A percentile compares a stretch with the other conserved stretches of the same genome.
Evolutionary conservation across 1,140 invertebrate genomes (phyloP).

Genomic region (Zaprionus lachaisei): DNA sequence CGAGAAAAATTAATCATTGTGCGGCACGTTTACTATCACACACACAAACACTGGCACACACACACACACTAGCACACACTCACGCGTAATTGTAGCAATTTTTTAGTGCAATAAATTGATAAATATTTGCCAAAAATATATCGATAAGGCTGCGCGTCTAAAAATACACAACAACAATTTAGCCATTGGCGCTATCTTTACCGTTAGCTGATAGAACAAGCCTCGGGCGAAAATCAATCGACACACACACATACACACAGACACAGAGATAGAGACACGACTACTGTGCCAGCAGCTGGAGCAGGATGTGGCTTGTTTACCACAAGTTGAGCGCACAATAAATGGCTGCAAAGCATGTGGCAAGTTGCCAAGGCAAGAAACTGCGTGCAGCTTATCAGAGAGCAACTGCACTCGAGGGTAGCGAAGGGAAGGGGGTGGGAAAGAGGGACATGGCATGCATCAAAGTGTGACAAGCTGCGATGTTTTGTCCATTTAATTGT

Average conservation of each 20-base stretch:
- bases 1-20: conserved; percentile 72
- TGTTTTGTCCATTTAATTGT: conserved; percentile 6
- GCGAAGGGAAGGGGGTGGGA: neutral
- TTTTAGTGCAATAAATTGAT: conserved; percentile 79
- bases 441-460: conserved; percentile 29
- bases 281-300: conserved; percentile 4
- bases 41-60: conserved; percentile 26
- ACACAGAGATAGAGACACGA: neutral
- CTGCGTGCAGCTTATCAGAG: neutral
- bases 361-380: conserved; percentile 14
- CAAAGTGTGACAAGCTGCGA: conserved; percentile 1
- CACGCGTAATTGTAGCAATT: conserved; percentile 72
- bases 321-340: conserved; percentile 12
- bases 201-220: conserved; percentile 16
- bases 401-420: neutral
- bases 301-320: conserved; percentile 38
- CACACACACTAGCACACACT: conserved; percentile 26
- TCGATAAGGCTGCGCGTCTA: conserved; percentile 52
- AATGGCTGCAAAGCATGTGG: conserved; percentile 13
- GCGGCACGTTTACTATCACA: conserved; percentile 64
- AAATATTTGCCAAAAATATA: conserved; percentile 77
- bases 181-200: conserved; percentile 35
- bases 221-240: conserved; percentile 2
- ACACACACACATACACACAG: neutral
- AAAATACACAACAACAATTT: conserved; percentile 42